Percentiles rank a stretch among this genome's conserved stretches.
Conservation (phyloP, 1,140 invertebrate genomes). For the Halyomorpha halys region DNA sequence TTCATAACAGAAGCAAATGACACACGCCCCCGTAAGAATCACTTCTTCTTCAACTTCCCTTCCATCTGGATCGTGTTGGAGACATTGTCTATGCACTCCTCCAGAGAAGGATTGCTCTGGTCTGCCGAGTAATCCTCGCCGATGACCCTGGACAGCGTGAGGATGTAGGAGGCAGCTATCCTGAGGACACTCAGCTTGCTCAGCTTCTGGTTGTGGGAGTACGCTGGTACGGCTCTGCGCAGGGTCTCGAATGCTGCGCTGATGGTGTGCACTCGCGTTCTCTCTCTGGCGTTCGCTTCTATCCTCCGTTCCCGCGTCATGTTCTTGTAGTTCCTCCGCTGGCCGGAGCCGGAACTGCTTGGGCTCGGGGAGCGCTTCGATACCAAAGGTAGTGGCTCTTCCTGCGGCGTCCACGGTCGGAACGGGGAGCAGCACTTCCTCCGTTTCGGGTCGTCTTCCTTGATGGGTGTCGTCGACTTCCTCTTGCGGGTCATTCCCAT, state of each 20-base stretch:
- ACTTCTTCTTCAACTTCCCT: conserved; percentile 76
- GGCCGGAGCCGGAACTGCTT: conserved; percentile 33
- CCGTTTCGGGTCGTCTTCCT: conserved; percentile 1
- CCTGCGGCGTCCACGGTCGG: conserved; percentile 24
- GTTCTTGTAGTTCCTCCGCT: conserved; percentile 79
- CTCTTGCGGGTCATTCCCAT: conserved; percentile 8
- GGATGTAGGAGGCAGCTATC: conserved; percentile 83
- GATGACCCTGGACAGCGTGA: conserved; percentile 62
- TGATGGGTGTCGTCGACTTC: conserved; percentile 5
- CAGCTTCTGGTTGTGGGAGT: conserved; percentile 85
- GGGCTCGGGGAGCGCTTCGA: not conserved
- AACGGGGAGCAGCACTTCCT: conserved; percentile 15
- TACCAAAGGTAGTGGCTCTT: conserved; percentile 7
- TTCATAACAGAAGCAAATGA: too few species aligned
- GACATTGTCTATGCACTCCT: conserved; percentile 71
- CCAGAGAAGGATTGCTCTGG: conserved; percentile 44
- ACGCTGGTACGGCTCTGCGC: conserved; percentile 70
- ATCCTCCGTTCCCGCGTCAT: conserved; percentile 85
- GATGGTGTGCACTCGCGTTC: conserved; percentile 87
- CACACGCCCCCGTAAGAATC: conserved; percentile 46
- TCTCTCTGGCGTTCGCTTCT: conserved; percentile 85
- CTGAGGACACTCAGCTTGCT: conserved; percentile 83
- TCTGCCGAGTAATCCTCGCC: conserved; percentile 47
- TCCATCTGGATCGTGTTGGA: conserved; percentile 84
- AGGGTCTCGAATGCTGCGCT: conserved; percentile 88